Evolutionary conservation across 2,797 vertebrate genomes (phyloP), one percentile per base, ranked within the genome.

Genomic region (Poecilia picta): DNA sequence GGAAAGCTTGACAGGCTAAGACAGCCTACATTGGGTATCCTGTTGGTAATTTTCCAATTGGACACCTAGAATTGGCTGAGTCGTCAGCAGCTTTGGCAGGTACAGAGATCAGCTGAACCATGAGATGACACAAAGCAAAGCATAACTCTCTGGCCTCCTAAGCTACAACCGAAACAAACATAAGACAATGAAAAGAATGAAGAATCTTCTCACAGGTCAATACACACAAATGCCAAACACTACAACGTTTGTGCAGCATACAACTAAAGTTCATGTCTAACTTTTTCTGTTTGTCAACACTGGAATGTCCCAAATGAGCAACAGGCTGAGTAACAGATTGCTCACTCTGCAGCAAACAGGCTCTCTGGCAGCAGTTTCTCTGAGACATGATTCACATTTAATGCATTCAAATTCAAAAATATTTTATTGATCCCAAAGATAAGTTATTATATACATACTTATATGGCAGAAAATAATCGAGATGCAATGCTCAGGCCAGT

Each of bases 311-410:
- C 71, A 73, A 73, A 23, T 73, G 46, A 49, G 47, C 71, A 33
- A 72, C 71, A 36, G 36, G 43, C n/a, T 31, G 45, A 47, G 71
- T 39, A 25, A 68, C 64, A 68, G 36, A 68, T 41, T 68, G 64
- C 23, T 68, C 20, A 41, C 36, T 41, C 8, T 23, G 64, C 11
- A 68, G 20, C 20, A 68, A 68, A 68, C 64, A 41, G 18, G 36
- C 64, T 68, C 36, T 68, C 64, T 68, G 64, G 64, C 36, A 41
- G 20, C 36, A 68, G 20, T 68, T 23, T 68, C 20, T 8, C 33
- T 39, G 8, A 68, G 64, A 68, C 20, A 25, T 41, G 36, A 36
- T 68, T 68, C 33, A 25, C 36, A 68, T 18, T 39, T 68, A 68
- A 39, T 39, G 18, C 3, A 0, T 66, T 23, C 49, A 66, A 66